phyloP scores from a whole-genome alignment of 2,888 invertebrate genomes.

The Nymphalis c-album region DNA sequence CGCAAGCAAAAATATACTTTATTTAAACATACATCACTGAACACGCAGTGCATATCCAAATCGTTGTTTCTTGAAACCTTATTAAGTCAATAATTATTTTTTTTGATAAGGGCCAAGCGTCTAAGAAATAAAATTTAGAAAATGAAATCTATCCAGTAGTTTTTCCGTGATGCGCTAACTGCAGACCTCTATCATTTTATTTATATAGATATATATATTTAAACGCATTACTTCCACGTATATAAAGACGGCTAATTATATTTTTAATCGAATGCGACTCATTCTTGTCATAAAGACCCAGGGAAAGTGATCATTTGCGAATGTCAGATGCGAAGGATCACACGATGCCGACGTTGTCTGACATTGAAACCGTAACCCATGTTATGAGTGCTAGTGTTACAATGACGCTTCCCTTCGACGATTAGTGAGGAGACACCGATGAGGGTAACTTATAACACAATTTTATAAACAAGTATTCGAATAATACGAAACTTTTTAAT shows the following conservation, averaged over 20 bases:
- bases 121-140: too few relatives aligned
- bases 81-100: too few relatives aligned
- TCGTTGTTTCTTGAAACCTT: too few relatives aligned
- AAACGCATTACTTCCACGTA: too few relatives aligned
- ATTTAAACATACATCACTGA: too few relatives aligned
- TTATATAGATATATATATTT: too few relatives aligned
- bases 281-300: conserved; percentile 28
- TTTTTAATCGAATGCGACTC: conserved; percentile 20
- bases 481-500: not conserved
- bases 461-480: conserved; percentile 2
- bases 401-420: conserved; percentile 19
- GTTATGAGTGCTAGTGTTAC: conserved; percentile 7
- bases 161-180: too few relatives aligned
- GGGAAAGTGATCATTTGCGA: conserved; percentile 36
- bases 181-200: too few relatives aligned
- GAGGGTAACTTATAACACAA: conserved; percentile 28
- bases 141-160: too few relatives aligned
- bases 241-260: not conserved
- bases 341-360: conserved; percentile 31
- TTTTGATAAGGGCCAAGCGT: too few relatives aligned
- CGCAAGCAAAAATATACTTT: too few relatives aligned
- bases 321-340: conserved; percentile 35
- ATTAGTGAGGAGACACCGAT: conserved; percentile 25
- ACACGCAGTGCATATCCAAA: too few relatives aligned
- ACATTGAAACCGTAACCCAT: conserved; percentile 24